Base-by-base conservation (phyloP, 35 echinoderm and acorn worm species). In the Nesometra sesokonis region DNA sequence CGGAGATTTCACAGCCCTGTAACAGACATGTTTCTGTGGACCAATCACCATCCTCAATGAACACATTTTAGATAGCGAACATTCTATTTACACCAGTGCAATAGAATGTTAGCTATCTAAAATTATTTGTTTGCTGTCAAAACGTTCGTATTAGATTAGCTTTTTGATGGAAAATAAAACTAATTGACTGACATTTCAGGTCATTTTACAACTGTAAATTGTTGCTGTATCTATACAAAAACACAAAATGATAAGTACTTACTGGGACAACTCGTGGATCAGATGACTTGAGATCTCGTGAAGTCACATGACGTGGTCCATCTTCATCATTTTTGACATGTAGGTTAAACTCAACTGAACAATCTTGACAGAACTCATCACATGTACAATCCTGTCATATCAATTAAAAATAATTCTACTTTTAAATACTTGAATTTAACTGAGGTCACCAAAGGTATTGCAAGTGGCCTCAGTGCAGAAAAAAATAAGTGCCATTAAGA, bases 241-340 rank as follows among this genome's bases (percentile, higher is more conserved):
- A 43, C 38, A 43, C 38, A n/a, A n/a, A 79, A 31, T 30, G 1
- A 32, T 67, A 13, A 29, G 30, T 35, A 89, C 88, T 94, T 88
- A 97, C 95, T 30, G 96, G 96, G 38, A 94, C 93, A 52, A 99
- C 96, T 77, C 89, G 94, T 0, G 90, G 96, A 84, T 99, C 91
- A 46, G 84, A 90, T 38, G 96, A 94, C 40, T 92, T 91, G 36
- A 99, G 87, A 77, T 99, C 96, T 87, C 92, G 83, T 3, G 92
- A 92, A 0, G 96, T 99, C 17, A 99, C 96, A 90, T 94, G 96
- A 47, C 92, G 81, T 15, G 96, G 91, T 85, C 89, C 87, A 38
- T 94, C 93, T 13, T 91, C 90, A 0, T 88, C 88, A 46, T 88
- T 92, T 46, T 91, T 89, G 27, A 94, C 92, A 83, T 99, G 93